Evolutionary conservation across 2,797 vertebrate species (phyloP), one percentile per base, ranked within the genome.

Genomic region (Tauraco hartlaubi): DNA sequence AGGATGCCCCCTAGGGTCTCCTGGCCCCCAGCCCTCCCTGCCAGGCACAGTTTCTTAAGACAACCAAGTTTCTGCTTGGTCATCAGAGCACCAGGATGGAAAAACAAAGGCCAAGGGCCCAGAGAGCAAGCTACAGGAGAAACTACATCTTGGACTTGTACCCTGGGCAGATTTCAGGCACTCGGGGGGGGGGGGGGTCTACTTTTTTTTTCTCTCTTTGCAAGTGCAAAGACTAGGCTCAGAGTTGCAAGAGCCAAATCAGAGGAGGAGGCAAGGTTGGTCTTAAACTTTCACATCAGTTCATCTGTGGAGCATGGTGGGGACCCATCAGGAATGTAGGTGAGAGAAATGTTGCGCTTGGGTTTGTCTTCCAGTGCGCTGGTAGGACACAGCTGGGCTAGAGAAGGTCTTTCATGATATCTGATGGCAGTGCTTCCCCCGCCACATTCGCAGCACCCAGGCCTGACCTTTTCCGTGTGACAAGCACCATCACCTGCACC

Each of bases 401-500:
- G 71, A 96, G 96, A 37, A 96, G 94, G 11, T 95, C 95, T 19
- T 68, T 96, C 73, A 61, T 4, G 7, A 90, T 18, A 28, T 49
- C 74, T 0, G 92, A 58, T 0, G 97, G 95, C 88, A 96, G 78
- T 4, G 79, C 52, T 26, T 84, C 73, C 6, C 86, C 78, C 1
- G 6, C 44, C 67, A 92, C 55, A 0, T 51, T 91, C 3, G 22
- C 76, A 29, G 93, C 19, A 2, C 94, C 93, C 82, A 71, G 85
- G 29, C 88, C 87, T 0, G 95, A 39, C 56, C 68, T 85, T 0
- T 55, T 85, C 25, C 3, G 82, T 0, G 78, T 78, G 41, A 96
- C 90, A 9, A 97, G 95, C 90, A 97, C 96, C 96, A 94, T 80
- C 84, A 93, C 84, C 83, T 67, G 95, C 87, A 95, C 77, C 0